Base-by-base conservation (phyloP, 2,888 invertebrate species). In the Sepiola atlantica region DNA sequence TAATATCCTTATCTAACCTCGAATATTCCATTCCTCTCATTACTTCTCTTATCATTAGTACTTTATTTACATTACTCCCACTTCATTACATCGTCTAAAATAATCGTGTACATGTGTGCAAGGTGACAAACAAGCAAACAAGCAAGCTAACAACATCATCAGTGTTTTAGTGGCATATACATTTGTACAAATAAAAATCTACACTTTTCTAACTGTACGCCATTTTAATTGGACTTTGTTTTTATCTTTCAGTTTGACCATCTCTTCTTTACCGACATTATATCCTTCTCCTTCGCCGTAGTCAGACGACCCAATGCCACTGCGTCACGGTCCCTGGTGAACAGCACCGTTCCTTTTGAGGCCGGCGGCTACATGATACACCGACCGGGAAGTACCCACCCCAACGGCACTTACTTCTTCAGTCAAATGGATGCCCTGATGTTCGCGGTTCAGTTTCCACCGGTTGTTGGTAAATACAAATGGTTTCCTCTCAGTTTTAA, bases 361-460 rank as follows among this genome's bases (percentile, higher is more conserved):
- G 92, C 92, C 12, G 92, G 92, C 8, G 92, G 92, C 45, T 92
- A 45, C 45, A 92, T 92, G n/a, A 92, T 32, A 1, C 45, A 92
- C 45, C 20, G n/a, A 28, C 6, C 92, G 14, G 55, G 55, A 0
- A 45, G 45, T 55, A 21, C 0, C 10, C 55, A 55, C n/a, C 12
- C 55, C 20, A n/a, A 35, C 18, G 92, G 45, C 6, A n/a, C 45
- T 55, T 92, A 55, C 55, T 92, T 92, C 55, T 92, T 54, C 45
- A 55, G 54, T 1, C 92, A 12, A 45, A 92, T 92, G 92, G 45
- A 92, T 14, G 28, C 92, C 21, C 55, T 92, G 4, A 54, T 45
- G 45, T 92, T 92, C 14, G 55, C 92, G n/a, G 92, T 92, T 21
- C 92, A 92, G 35, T 55, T 45, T 35, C 45, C 45, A 0, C 35